Conservation (phyloP, 2,797 vertebrate genomes). For the Malacoraja senta region DNA sequence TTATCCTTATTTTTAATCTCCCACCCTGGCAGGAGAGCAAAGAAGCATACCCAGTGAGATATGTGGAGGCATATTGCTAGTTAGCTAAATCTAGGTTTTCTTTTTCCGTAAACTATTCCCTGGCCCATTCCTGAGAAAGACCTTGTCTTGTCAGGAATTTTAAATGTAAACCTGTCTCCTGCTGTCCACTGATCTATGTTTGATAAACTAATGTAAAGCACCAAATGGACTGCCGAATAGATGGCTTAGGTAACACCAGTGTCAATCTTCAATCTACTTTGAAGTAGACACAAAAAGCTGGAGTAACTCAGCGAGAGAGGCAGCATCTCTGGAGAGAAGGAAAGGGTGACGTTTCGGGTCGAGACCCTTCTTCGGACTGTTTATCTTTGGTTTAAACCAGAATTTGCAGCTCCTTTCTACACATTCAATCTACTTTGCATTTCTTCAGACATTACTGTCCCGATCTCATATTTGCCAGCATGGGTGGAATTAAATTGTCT, state of each 20-base stretch:
- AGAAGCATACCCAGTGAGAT: not conserved
- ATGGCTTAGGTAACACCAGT: not conserved
- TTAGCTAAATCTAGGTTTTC: not conserved
- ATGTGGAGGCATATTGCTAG: not conserved
- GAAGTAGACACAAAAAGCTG: no score
- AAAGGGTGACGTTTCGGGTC: no score
- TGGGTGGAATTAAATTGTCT: not conserved
- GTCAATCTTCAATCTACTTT: not conserved
- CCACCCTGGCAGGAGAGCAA: not conserved
- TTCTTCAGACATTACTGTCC: slow-evolving; percentile 14
- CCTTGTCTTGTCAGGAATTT: not conserved
- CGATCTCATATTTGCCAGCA: not conserved
- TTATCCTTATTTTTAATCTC: not conserved
- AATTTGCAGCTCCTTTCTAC: no score
- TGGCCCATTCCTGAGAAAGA: not conserved
- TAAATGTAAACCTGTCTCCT: not conserved
- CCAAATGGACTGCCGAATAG: not conserved
- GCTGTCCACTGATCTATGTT: not conserved
- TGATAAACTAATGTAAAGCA: slow-evolving; percentile 11
- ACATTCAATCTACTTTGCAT: not conserved
- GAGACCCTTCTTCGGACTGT: no score
- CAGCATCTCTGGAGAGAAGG: no score
- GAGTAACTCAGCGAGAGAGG: no score
- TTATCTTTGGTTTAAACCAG: no score
- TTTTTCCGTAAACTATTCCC: not conserved